Conservation (phyloP, 2,113 vertebrate species). For the Mellivora capensis region DNA sequence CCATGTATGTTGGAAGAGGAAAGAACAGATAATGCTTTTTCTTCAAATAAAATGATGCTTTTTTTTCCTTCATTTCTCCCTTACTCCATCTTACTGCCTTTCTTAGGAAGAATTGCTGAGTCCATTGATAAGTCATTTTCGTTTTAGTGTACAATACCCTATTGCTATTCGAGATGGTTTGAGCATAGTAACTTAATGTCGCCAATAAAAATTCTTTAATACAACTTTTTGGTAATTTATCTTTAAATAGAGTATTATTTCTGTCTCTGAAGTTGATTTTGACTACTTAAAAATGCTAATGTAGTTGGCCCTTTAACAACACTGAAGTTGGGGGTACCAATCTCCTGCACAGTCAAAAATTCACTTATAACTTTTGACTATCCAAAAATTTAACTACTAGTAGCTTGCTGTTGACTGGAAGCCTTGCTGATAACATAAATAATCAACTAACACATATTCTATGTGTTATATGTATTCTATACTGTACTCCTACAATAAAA, state of each 20-base stretch:
- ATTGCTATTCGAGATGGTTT: background rate
- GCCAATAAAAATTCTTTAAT: background rate
- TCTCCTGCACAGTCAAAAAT: background rate
- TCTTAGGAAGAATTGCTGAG: background rate
- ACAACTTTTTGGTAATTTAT: background rate
- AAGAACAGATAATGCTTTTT: background rate
- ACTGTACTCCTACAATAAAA: background rate
- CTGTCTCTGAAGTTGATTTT: background rate
- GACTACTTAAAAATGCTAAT: background rate
- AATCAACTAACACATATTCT: background rate
- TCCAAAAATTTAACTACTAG: background rate
- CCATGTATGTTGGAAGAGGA: background rate
- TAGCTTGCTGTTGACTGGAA: background rate
- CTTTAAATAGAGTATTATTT: background rate
- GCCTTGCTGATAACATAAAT: background rate
- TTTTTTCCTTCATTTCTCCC: background rate
- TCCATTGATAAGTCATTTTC: background rate
- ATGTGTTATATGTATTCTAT: background rate
- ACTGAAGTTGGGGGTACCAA: background rate
- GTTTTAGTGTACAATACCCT: background rate
- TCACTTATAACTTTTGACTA: background rate
- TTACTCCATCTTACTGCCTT: background rate
- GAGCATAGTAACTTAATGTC: background rate
- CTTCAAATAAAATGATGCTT: background rate
- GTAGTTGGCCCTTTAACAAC: background rate